Percentiles rank a stretch among this genome's conserved stretches.
Conservation (phyloP, 1,140 invertebrate species). For the Trichonephila inaurata region DNA sequence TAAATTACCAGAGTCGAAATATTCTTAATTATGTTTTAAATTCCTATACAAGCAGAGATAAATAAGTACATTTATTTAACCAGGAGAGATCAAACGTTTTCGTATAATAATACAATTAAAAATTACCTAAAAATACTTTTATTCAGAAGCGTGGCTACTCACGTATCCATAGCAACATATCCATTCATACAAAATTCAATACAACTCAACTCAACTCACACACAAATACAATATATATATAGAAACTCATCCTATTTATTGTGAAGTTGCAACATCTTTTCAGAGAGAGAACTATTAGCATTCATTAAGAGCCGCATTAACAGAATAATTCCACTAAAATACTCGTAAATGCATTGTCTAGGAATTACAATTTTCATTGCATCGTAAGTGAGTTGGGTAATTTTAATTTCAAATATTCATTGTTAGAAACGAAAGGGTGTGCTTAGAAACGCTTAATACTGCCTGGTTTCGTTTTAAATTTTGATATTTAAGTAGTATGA, state of each 20-base stretch:
- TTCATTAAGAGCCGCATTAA: neutral
- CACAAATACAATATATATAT: too few relatives aligned
- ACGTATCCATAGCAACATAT: too few relatives aligned
- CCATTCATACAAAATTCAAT: too few relatives aligned
- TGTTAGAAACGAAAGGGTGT: neutral
- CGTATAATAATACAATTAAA: too few relatives aligned
- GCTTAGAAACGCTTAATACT: neutral
- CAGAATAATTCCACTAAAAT: neutral
- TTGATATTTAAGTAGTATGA: neutral
- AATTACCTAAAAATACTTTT: too few relatives aligned
- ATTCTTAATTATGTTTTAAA: too few relatives aligned
- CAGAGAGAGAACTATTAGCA: neutral
- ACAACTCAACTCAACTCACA: too few relatives aligned
- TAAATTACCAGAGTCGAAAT: too few relatives aligned
- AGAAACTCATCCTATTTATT: neutral
- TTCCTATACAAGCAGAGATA: too few relatives aligned
- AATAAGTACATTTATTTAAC: too few relatives aligned
- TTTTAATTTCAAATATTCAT: conserved; percentile 10
- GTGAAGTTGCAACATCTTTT: neutral
- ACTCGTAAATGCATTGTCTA: neutral
- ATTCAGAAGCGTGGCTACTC: too few relatives aligned
- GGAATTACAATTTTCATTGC: neutral
- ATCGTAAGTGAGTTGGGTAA: neutral
- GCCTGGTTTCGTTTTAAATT: neutral
- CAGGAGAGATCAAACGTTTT: too few relatives aligned